Evolutionary conservation across 2,888 invertebrate genomes (phyloP).

Genomic region (Galerucella pusilla): DNA sequence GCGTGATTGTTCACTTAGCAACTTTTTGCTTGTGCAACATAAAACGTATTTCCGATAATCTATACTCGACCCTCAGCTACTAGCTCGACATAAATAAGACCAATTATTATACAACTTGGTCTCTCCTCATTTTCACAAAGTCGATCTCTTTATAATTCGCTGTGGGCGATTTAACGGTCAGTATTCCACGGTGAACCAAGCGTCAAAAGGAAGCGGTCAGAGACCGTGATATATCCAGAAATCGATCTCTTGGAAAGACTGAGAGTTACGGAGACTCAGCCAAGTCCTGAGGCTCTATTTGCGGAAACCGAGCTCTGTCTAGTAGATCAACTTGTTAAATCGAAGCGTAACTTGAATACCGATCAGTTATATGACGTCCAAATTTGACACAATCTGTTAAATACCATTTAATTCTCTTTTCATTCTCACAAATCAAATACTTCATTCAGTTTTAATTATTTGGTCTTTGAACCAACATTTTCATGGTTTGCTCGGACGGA

Average conservation of each 20-base stretch:
- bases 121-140: not conserved
- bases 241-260: slow-evolving; percentile 47
- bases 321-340: slow-evolving; percentile 62
- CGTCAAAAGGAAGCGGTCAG: slow-evolving; percentile 12
- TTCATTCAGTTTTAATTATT: too few species aligned
- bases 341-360: slow-evolving; percentile 60
- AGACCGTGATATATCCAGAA: slow-evolving; percentile 8
- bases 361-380: slow-evolving; percentile 48
- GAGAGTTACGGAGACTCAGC: slow-evolving; percentile 54
- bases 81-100: too few species aligned
- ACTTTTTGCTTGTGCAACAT: too few species aligned
- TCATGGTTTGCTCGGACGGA: too few species aligned
- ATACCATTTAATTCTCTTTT: not conserved
- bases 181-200: not conserved
- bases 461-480: too few species aligned
- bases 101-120: not conserved
- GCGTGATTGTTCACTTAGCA: too few species aligned
- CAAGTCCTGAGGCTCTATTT: slow-evolving; percentile 59
- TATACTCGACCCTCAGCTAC: too few species aligned
- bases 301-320: slow-evolving; percentile 61
- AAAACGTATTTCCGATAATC: too few species aligned
- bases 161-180: slow-evolving; percentile 7
- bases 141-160: not conserved
- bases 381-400: slow-evolving; percentile 6
- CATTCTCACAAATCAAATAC: too few species aligned